A percentile compares a stretch with the other conserved stretches of the same genome.
phyloP scores from a whole-genome alignment of 2,888 invertebrate genomes.

The Beris morrisii region DNA sequence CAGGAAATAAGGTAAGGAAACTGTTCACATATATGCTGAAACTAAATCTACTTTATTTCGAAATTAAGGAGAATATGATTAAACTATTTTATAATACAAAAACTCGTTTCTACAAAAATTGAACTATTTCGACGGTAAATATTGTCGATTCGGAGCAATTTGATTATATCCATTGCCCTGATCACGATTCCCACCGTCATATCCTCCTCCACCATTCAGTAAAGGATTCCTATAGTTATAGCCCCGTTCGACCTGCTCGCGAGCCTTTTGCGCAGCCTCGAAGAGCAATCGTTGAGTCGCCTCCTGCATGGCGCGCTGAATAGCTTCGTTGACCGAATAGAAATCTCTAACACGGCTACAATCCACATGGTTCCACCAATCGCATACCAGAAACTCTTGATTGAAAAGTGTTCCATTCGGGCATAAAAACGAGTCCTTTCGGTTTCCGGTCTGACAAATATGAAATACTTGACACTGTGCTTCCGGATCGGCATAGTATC shows the following conservation, averaged over 20 bases:
- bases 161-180: slow-evolving; percentile 3
- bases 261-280: slow-evolving; percentile 1
- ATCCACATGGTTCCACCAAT: slow-evolving; percentile 57
- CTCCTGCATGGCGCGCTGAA: slow-evolving; percentile 44
- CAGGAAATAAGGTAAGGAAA: too few relatives aligned
- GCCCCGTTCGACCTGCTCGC: not conserved
- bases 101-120: too few relatives aligned
- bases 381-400: slow-evolving; percentile 52
- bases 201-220: not conserved
- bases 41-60: too few relatives aligned
- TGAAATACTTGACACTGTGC: slow-evolving; percentile 55
- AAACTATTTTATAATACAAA: too few relatives aligned
- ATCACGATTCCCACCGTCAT: not conserved
- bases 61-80: too few relatives aligned
- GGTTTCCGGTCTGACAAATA: slow-evolving; percentile 50
- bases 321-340: slow-evolving; percentile 51
- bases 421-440: slow-evolving; percentile 54
- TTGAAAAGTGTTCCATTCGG: slow-evolving; percentile 58
- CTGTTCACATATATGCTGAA: too few relatives aligned
- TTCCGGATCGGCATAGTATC: slow-evolving; percentile 56
- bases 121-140: slow-evolving; percentile 11
- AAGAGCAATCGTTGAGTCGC: slow-evolving; percentile 14
- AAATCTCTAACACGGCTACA: slow-evolving; percentile 51
- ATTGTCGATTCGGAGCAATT: not conserved
- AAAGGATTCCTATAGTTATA: slow-evolving; percentile 13